Base-by-base conservation (phyloP, 2,888 invertebrate genomes). In the Cremastinae sp. region DNA sequence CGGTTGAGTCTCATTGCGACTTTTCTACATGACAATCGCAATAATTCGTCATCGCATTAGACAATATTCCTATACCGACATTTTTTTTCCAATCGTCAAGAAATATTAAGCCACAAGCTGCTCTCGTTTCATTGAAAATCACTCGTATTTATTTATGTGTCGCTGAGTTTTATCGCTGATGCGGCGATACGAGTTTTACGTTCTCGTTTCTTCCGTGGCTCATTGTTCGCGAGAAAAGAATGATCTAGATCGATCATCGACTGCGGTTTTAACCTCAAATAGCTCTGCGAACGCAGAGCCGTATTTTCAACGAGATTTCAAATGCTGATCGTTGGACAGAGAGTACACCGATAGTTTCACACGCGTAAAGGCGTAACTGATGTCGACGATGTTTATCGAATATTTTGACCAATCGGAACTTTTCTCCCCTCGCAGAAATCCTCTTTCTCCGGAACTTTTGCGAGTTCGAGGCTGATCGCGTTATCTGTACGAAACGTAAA, bases 31-130 rank as follows among this genome's bases (percentile, higher is more conserved):
- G 47, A 14, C 47, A n/a, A 53, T 41, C 10, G 10, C 35, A 62
- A 58, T 69, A 69, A 69, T 73, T 69, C 73, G 69, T 73, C 72
- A 16, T 71, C 43, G 62, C 53, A 20, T 41, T 28, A 28, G 28
- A 28, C 28, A 28, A 28, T 5, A 28, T 61, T 39, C 16, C 45
- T 39, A 35, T 49, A 28, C 28, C 41, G 14, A 41, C 37, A 41
- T 64, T 73, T 65, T 65, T 47, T 39, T 51, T 53, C 41, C 22
- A 41, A 75, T 49, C 70, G n/a, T 39, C 22, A 20, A 43, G 28
- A 14, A 43, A 55, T 55, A 70, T 51, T 59, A 61, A 70, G 59
- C 43, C 41, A 41, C 43, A 47, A 41, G 53, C 51, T 45, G 56
- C n/a, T 61, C 22, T 64, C 55, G 56, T 64, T 64, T 41, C 64